Conservation (phyloP, 2,888 invertebrate species). For the Hoplodrina ambigua region DNA sequence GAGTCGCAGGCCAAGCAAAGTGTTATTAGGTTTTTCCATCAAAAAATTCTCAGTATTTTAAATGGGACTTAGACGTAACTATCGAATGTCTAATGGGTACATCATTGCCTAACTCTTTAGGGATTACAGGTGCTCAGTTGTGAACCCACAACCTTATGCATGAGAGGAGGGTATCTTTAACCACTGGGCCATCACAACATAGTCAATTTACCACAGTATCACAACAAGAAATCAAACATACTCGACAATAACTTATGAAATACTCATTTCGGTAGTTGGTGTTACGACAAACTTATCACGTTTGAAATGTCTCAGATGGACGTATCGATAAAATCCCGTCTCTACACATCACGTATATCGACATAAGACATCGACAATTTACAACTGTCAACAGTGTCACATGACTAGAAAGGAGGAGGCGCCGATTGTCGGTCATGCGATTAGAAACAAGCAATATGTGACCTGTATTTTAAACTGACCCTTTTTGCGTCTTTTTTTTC, state of each 20-base stretch:
- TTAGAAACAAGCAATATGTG: slow-evolving; percentile 5
- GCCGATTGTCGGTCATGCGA: slow-evolving; percentile 17
- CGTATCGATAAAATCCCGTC: slow-evolving; percentile 68
- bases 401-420: slow-evolving; percentile 37
- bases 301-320: slow-evolving; percentile 54
- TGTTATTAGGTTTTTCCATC: too few relatives aligned
- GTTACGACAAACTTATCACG: slow-evolving; percentile 49
- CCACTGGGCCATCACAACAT: too few relatives aligned
- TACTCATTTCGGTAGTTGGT: slow-evolving; percentile 23
- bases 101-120: too few relatives aligned
- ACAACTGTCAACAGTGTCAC: slow-evolving; percentile 73
- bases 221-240: background rate
- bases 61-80: too few relatives aligned
- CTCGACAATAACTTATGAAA: slow-evolving; percentile 26
- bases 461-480: too few relatives aligned
- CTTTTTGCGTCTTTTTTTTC: too few relatives aligned
- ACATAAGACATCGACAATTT: slow-evolving; percentile 67
- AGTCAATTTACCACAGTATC: background rate
- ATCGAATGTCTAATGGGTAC: too few relatives aligned
- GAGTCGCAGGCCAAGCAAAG: too few relatives aligned
- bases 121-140: too few relatives aligned
- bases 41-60: too few relatives aligned
- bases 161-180: too few relatives aligned
- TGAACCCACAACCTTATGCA: too few relatives aligned
- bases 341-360: slow-evolving; percentile 69